phyloP scores from a whole-genome alignment of 2,888 invertebrate genomes.

The Nymphalis urticae region DNA sequence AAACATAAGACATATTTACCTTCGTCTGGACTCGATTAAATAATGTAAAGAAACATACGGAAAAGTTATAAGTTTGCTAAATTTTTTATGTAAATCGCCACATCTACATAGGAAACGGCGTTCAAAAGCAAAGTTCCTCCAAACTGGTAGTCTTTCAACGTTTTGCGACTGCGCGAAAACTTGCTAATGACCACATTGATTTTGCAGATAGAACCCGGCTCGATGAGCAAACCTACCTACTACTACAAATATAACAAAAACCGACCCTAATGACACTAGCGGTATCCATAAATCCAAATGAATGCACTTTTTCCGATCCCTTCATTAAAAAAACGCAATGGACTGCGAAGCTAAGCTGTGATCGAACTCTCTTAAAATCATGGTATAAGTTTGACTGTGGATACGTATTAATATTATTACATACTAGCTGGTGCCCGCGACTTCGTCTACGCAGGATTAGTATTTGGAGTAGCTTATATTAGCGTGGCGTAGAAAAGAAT shows the following conservation, averaged over 20 bases:
- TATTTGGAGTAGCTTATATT: too few species aligned
- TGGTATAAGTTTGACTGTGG: constrained; percentile 19
- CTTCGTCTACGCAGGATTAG: too few species aligned
- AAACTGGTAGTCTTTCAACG: constrained; percentile 68
- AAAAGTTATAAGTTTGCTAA: constrained; percentile 9
- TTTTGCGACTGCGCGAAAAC: constrained; percentile 81
- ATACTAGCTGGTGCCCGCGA: too few species aligned
- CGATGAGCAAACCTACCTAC: constrained; percentile 71
- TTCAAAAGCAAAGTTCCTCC: constrained; percentile 31
- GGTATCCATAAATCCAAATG: constrained; percentile 16
- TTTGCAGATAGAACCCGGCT: constrained; percentile 82
- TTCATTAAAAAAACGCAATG: constrained; percentile 31
- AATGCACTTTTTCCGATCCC: background rate
- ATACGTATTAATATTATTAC: constrained; percentile 26
- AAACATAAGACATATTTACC: background rate
- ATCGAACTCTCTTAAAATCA: background rate
- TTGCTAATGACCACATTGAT: constrained; percentile 82
- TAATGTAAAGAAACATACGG: constrained; percentile 3
- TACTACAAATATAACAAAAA: constrained; percentile 39
- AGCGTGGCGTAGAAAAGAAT: too few species aligned
- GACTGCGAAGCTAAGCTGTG: constrained; percentile 40
- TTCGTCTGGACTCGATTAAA: constrained; percentile 16
- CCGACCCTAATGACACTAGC: background rate
- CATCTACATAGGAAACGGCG: constrained; percentile 38
- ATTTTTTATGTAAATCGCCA: constrained; percentile 20